Base-by-base conservation (phyloP, 2,888 invertebrate genomes). In the Orthosia gothica region DNA sequence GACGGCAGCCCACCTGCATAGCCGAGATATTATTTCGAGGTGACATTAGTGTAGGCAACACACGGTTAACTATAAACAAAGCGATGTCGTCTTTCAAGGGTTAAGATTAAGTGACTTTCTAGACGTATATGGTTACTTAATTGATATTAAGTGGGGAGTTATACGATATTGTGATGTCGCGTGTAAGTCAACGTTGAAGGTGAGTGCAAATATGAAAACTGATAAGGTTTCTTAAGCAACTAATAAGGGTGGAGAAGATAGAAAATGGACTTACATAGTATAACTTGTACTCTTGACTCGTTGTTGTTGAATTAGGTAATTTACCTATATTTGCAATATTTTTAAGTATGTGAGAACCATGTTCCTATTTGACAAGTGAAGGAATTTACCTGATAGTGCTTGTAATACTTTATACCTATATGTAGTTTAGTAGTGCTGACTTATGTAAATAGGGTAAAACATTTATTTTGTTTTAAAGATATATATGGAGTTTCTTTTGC, bases 1-100 rank as follows among this genome's bases (percentile, higher is more conserved):
- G 89, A 77, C 85, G 88, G 85, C 86, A 84, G 89, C 88, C 89
- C 89, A 94, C 93, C 93, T 94, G 91, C 92, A 92, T 85, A 82
- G 85, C 85, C 82, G 87, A 89, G 92, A 92, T 93, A 93, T 88
- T 88, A 87, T 86, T 83, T 84, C 75, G 82, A 84, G 86, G 81
- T 82, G 82, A 86, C 85, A 87, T 89, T 90, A 88, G 82, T 83
- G 86, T 82, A 75, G 87, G 76, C 78, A 79, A 76, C 85, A 85
- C 80, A 85, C 78, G 63, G 81, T 75, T 78, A 75, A 81, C 87
- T 87, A 83, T 78, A 79, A 84, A 87, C 87, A 80, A 85, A 73
- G 77, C 64, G 69, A 71, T 66, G 62, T 74, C 79, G 83, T 65
- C 85, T 87, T 76, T 76, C 74, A 77, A 40, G 82, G 59, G 55